phyloP scores from a whole-genome alignment of 30 jellyfish, hydroid and myxozoan species.

The Chrysaora quinquecirrha region DNA sequence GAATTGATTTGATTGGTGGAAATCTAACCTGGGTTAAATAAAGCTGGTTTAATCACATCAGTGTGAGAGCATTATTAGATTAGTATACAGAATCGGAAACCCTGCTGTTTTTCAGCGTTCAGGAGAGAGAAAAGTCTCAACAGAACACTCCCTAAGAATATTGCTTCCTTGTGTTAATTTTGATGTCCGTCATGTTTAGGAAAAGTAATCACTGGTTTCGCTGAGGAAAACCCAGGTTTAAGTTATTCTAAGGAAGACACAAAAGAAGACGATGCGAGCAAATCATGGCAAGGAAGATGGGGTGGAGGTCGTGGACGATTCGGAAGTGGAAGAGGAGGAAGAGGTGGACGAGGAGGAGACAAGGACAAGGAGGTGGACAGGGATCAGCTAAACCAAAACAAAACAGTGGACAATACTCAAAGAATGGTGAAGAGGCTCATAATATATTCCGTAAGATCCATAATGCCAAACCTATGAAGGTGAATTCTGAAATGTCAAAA shows the following conservation, averaged over 20 bases:
- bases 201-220: conserved; percentile 6
- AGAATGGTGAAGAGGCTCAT: conserved; percentile 71
- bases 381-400: conserved; percentile 2
- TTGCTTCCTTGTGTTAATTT: too few relatives aligned
- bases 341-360: conserved; percentile 4
- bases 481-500: conserved; percentile 65
- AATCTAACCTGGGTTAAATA: too few relatives aligned
- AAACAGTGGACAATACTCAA: neutral
- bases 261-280: too few relatives aligned
- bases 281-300: neutral
- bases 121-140: too few relatives aligned
- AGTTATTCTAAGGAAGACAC: too few relatives aligned
- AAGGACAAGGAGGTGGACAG: conserved; percentile 3
- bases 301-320: neutral
- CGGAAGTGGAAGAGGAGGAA: neutral
- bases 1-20: too few relatives aligned
- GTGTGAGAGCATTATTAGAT: too few relatives aligned
- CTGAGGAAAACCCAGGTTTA: conserved; percentile 3
- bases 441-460: conserved; percentile 80
- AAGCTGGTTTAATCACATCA: too few relatives aligned
- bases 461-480: conserved; percentile 71
- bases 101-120: too few relatives aligned
- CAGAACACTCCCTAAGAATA: too few relatives aligned
- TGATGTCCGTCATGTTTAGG: too few relatives aligned
- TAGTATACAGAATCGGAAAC: too few relatives aligned